Percentiles rank a stretch among this genome's conserved stretches.
These are phyloP conservation scores for Neotoxoptera formosana DNA, from an alignment of 1,140 invertebrate species.

Conservation along the genomic window DNA sequence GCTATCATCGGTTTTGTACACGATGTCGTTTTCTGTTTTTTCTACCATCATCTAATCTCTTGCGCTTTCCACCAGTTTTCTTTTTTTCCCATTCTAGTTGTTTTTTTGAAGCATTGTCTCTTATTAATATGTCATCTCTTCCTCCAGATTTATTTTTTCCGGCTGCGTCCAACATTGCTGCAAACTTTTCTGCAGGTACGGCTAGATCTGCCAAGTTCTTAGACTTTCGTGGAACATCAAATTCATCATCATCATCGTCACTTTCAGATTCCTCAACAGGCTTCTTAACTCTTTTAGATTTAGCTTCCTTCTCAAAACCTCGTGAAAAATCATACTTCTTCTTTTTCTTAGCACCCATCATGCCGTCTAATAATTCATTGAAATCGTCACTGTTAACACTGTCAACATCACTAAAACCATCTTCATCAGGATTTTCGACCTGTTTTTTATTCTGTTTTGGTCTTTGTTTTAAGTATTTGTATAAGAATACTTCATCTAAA, in stretches of 20 bases:
- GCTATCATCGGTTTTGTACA: background rate
- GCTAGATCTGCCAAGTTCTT: constrained; percentile 66
- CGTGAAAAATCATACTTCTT: constrained; percentile 64
- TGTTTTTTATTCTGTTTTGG: constrained; percentile 60
- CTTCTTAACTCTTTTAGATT: constrained; percentile 60
- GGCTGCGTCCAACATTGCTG: constrained; percentile 74
- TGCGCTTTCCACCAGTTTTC: constrained; percentile 56
- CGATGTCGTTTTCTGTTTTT: constrained; percentile 49
- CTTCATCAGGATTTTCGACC: constrained; percentile 63
- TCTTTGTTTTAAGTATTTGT: constrained; percentile 68
- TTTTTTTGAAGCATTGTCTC: constrained; percentile 58
- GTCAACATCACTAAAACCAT: constrained; percentile 75
- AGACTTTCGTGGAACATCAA: constrained; percentile 62
- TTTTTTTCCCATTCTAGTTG: constrained; percentile 61
- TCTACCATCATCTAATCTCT: constrained; percentile 48
- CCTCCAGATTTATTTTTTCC: constrained; percentile 63
- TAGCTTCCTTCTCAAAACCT: constrained; percentile 63
- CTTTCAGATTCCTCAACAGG: constrained; percentile 62
- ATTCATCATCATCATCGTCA: constrained; percentile 64
- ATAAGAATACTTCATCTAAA: constrained; percentile 82
- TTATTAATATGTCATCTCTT: constrained; percentile 51
- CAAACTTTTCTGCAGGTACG: constrained; percentile 78
- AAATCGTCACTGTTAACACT: constrained; percentile 91
- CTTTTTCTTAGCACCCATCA: constrained; percentile 66
- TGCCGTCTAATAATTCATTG: constrained; percentile 77